These are phyloP conservation scores for Lycophotia porphyrea DNA, from an alignment of 2,888 invertebrate species.

Conservation along the genomic window DNA sequence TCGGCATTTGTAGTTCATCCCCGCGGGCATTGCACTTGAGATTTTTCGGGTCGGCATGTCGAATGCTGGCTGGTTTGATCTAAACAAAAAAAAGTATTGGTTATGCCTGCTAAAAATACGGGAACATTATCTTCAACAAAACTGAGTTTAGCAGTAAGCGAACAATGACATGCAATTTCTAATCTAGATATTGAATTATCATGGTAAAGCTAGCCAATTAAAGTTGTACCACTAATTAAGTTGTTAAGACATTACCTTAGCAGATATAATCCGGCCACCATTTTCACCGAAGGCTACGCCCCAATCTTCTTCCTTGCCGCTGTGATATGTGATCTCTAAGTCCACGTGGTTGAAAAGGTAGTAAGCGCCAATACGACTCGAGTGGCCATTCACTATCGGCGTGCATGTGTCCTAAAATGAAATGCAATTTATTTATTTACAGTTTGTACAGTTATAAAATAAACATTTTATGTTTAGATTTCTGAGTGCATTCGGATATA, in stretches of 20 bases:
- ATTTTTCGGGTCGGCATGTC: slow-evolving; percentile 85
- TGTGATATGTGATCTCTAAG: slow-evolving; percentile 97
- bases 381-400: slow-evolving; percentile 89
- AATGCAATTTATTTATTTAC: slow-evolving; percentile 34
- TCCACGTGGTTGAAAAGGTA: slow-evolving; percentile 99
- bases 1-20: slow-evolving; percentile 93
- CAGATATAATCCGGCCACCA: slow-evolving; percentile 96
- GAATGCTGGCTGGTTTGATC: slow-evolving; percentile 90
- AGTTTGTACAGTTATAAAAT: slow-evolving; percentile 15
- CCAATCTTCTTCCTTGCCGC: slow-evolving; percentile 96
- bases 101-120: background rate
- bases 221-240: background rate
- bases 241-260: slow-evolving; percentile 89
- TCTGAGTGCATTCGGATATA: background rate
- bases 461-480: slow-evolving; percentile 8
- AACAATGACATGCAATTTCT: background rate
- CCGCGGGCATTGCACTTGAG: slow-evolving; percentile 86
- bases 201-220: slow-evolving; percentile 2
- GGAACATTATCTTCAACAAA: background rate
- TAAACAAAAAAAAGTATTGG: slow-evolving; percentile 58
- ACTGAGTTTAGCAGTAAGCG: background rate
- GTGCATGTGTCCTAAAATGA: slow-evolving; percentile 88
- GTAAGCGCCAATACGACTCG: slow-evolving; percentile 93
- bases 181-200: background rate
- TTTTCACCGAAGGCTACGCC: slow-evolving; percentile 94